Evolutionary conservation across 64 coral and sea anemone species (phyloP), one percentile per base, ranked within the genome.

Genomic region (Actinia tenebrosa): DNA sequence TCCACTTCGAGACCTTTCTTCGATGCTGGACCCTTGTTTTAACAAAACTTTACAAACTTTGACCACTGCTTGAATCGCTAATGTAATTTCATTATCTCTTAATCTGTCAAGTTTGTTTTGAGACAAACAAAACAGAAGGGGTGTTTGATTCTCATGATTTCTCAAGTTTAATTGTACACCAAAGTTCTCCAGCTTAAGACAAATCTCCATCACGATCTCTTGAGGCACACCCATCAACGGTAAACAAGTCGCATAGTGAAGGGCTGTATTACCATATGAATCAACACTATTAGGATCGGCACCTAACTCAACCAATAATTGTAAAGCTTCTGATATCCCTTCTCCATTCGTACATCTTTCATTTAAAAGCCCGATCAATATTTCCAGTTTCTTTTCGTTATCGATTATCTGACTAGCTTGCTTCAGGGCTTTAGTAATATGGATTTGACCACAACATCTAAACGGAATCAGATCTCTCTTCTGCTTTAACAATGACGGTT

Each of bases 261-360:
- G 44, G 27, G 47, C 47, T 20, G 79, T 80, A 50, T 80, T 80
- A 16, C 79, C 79, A 30, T 50, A 3, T 53, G 16, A 19, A 53
- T 80, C 79, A 17, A 19, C 43, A 80, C 44, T 20, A 47, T 80
- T 80, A 19, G 79, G 79, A 80, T 80, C 79, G 16, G 79, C 79
- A 5, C 47, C 79, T 8, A 80, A 53, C 27, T 80, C 79, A 17
- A 80, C 16, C 16, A 80, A 15, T 80, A 50, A 50, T 22, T 50
- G n/a, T 19, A 80, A 16, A 45, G n/a, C 47, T 52, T 50, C 20
- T 22, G 44, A 80, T 52, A 45, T 13, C 2, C 17, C 22, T 26
- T 72, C 3, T 13, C 26, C n/a, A 3, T 30, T 72, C 37, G 20
- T 42, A 30, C n/a, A 72, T 27, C 37, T 42, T 72, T 30, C 26